Conservation (phyloP, 2,888 invertebrate genomes). For the Sphaeridia pumilis region DNA sequence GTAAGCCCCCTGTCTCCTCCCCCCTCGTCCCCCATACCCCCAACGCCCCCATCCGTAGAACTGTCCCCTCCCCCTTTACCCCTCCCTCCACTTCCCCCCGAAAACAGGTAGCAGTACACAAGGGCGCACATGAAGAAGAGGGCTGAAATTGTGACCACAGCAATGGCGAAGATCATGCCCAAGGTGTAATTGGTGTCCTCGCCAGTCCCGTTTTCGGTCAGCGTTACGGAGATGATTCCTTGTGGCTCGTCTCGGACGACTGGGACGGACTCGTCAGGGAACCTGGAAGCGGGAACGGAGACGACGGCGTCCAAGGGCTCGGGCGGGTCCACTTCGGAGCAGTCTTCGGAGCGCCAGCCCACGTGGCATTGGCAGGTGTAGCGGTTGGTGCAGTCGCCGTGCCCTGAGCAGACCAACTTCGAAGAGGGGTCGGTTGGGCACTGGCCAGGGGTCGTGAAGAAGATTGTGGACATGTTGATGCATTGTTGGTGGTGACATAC, state of each 20-base stretch:
- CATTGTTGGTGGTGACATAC: constrained; percentile 10
- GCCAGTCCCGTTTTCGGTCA: not conserved
- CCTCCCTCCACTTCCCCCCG: too few species aligned
- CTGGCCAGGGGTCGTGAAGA: not conserved
- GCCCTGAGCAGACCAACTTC: constrained; percentile 22
- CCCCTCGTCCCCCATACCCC: not conserved
- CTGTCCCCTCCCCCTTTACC: not conserved
- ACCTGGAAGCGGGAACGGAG: not conserved
- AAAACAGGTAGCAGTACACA: constrained; percentile 14
- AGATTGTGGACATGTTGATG: constrained; percentile 4
- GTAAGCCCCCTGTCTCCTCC: not conserved
- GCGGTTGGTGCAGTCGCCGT: constrained; percentile 28
- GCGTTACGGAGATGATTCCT: constrained; percentile 2
- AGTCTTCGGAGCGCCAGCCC: constrained; percentile 8
- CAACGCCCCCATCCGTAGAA: not conserved
- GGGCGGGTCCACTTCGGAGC: constrained; percentile 2
- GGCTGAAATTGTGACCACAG: constrained; percentile 10
- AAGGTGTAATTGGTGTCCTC: constrained; percentile 10
- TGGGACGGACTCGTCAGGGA: constrained; percentile 7
- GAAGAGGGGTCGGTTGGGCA: constrained; percentile 19
- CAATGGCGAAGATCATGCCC: constrained; percentile 13
- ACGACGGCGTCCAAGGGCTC: not conserved
- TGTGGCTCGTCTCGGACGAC: constrained; percentile 4
- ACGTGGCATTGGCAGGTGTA: constrained; percentile 21
- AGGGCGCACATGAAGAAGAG: constrained; percentile 11